Base-by-base conservation (phyloP, 2,888 invertebrate genomes). In the Deroplatys truncata region DNA sequence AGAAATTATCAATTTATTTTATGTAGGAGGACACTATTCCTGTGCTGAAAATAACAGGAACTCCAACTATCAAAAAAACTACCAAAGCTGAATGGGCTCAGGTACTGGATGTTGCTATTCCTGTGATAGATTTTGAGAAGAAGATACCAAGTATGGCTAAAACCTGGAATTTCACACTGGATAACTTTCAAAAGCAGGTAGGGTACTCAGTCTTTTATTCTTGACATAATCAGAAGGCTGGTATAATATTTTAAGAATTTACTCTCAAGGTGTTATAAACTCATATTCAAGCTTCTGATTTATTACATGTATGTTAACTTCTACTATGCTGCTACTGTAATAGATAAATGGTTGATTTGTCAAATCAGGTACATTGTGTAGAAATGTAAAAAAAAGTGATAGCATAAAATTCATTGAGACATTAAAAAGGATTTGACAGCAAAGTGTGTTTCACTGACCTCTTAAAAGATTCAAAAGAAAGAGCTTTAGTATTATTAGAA, bases 111-210 rank as follows among this genome's bases (percentile, higher is more conserved):
- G 96, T 98, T 0, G 96, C 96, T 0, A 95, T 96, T 88, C 97
- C 98, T 0, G 96, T 98, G 0, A 95, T 94, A 2, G 97, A 98
- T 93, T 98, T 98, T 92, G 95, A 96, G 87, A 95, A 97, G 91
- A 95, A 95, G 92, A 96, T 98, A 90, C 97, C 97, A 8, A 96
- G 97, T 90, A 97, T 98, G 94, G 99, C 99, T 0, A 96, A 97
- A 92, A 95, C 95, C 90, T 98, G 96, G 93, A 96, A 97, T 1
- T 99, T 99, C 94, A 98, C 98, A 92, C 94, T 99, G 92, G 99
- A 99, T 93, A 97, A 96, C 35, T 99, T 99, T 93, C 99, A 99
- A 93, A 99, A 99, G 94, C 97, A 98, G 94, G 95, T 95, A 92
- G 91, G 43, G 35, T 35, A 88, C 89, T 88, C n/a, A 20, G 31